phyloP scores from a whole-genome alignment of 2,797 vertebrate species.

The Rhinichthys osculus region DNA sequence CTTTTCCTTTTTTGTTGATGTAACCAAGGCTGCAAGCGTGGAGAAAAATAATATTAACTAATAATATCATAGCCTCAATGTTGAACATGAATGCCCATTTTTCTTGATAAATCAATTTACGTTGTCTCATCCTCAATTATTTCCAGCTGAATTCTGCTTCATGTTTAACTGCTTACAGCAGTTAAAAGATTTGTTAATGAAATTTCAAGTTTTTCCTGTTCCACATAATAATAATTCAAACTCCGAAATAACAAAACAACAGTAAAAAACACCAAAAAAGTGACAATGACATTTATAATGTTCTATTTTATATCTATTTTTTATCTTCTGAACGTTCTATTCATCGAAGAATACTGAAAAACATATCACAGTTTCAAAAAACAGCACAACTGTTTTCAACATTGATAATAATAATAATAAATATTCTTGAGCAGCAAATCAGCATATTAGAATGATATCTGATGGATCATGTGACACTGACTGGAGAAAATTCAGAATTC shows the following conservation, averaged over 20 bases:
- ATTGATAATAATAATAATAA: neutral
- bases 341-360: neutral
- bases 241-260: neutral
- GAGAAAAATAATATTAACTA: constrained; percentile 2
- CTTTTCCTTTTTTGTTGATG: neutral
- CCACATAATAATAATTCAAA: neutral
- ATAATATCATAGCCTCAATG: constrained; percentile 8
- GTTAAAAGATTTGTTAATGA: neutral
- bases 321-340: neutral
- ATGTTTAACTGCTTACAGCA: neutral
- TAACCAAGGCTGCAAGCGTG: neutral
- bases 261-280: neutral
- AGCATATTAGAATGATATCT: neutral
- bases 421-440: neutral
- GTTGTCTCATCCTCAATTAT: neutral
- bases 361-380: neutral
- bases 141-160: neutral
- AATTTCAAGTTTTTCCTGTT: neutral
- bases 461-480: neutral
- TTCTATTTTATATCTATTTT: neutral
- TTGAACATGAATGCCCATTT: constrained; percentile 2
- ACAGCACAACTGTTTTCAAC: neutral
- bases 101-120: constrained; percentile 8
- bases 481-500: neutral
- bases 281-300: neutral